phyloP scores from a whole-genome alignment of 1,140 invertebrate genomes.

The Heterodera carotae region DNA sequence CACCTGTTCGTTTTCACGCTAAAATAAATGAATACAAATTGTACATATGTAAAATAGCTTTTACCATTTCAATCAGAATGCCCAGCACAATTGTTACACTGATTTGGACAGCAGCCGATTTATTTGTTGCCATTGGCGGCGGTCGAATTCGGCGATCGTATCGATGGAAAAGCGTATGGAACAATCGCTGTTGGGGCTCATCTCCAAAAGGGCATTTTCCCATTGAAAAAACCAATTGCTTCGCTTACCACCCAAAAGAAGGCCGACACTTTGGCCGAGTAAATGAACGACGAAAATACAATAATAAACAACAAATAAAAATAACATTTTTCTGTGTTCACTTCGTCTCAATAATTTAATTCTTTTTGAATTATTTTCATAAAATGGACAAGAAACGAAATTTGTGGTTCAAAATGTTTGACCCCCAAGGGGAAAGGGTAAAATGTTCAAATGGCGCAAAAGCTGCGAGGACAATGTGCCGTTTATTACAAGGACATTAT shows the following conservation, averaged over 20 bases:
- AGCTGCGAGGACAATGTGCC: not conserved
- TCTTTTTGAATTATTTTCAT: too few relatives aligned
- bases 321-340: too few relatives aligned
- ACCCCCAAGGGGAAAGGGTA: not conserved
- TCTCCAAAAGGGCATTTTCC: too few relatives aligned
- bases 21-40: slow-evolving; percentile 9
- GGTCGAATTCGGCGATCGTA: slow-evolving; percentile 56
- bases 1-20: slow-evolving; percentile 56
- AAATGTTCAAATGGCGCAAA: not conserved
- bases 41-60: not conserved
- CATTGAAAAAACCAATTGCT: too few relatives aligned
- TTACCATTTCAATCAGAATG: slow-evolving; percentile 57
- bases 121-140: slow-evolving; percentile 18
- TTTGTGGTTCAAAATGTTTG: not conserved
- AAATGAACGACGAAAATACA: not conserved
- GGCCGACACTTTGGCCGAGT: not conserved
- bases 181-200: slow-evolving; percentile 27
- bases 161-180: slow-evolving; percentile 40
- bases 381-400: not conserved
- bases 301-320: too few relatives aligned
- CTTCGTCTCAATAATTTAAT: too few relatives aligned
- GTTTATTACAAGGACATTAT: not conserved
- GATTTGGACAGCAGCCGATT: slow-evolving; percentile 38
- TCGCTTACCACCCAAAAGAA: slow-evolving; percentile 9
- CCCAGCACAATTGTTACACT: slow-evolving; percentile 56